These are phyloP conservation scores for Leucoraja erinaceus DNA, from an alignment of 2,113 vertebrate genomes.

Conservation along the genomic window DNA sequence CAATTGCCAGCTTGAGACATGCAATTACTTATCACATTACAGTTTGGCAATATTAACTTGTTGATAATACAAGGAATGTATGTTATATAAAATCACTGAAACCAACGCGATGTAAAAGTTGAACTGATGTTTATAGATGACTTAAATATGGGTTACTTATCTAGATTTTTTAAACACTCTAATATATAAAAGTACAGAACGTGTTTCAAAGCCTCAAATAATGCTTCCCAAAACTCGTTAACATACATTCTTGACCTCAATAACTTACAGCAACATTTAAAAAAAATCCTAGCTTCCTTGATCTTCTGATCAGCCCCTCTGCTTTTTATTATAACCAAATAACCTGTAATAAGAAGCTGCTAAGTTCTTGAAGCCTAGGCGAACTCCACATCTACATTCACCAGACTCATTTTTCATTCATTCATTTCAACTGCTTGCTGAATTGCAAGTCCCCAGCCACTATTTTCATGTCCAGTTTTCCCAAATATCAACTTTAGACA, in stretches of 20 bases:
- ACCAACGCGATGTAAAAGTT: neutral
- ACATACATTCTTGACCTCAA: neutral
- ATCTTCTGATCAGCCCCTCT: neutral
- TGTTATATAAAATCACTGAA: slow-evolving; percentile 6
- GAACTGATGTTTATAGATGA: neutral
- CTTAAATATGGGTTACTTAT: neutral
- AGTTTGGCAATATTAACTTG: neutral
- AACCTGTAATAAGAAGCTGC: neutral
- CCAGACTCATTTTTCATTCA: neutral
- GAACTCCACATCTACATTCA: neutral
- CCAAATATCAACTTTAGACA: neutral
- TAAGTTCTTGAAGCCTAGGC: neutral
- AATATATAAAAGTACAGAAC: neutral
- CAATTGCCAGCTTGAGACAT: neutral
- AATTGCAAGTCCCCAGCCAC: neutral
- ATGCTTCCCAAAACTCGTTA: no score
- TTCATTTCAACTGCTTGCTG: neutral
- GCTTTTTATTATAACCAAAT: neutral
- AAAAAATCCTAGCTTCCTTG: neutral
- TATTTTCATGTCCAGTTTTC: neutral
- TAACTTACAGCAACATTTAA: neutral
- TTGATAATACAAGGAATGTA: neutral
- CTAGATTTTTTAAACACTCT: neutral
- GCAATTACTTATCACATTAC: neutral
- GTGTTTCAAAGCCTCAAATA: neutral